Base-by-base conservation (phyloP, 1,140 invertebrate genomes). In the Hylaeus volcanicus region DNA sequence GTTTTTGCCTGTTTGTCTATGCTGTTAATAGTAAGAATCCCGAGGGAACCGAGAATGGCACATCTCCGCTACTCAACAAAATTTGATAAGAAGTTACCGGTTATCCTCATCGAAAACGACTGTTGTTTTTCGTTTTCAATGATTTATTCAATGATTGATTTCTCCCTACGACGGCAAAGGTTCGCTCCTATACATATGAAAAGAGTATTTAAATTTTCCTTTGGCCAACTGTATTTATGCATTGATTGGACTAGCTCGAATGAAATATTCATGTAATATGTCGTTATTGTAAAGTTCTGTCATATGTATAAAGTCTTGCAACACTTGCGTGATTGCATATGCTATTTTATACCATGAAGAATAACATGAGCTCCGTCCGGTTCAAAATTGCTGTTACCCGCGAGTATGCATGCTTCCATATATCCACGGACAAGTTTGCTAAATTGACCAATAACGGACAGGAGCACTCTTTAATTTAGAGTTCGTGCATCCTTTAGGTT, bases 201-300 rank as follows among this genome's bases (percentile, higher is more conserved):
- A 26, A n/a, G 8, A 48, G 37, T 11, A 48, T 26, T 70, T n/a
- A 8, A 70, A 77, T 41, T 70, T 60, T 41, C 37, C 66, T 66
- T 63, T 48, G 51, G 12, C 61, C 12, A 53, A 65, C 58, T 65
- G 4, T 43, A 66, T 77, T 43, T 37, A n/a, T 55, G 14, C 8
- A 60, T 70, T n/a, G 55, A 70, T 26, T 41, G 26, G 39, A 53
- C 53, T 26, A 56, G 43, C 37, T 45, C 26, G 1, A 11, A 77
- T 77, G 75, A 77, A 77, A 70, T 77, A 77, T 77, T 77, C 75
- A 77, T 77, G 66, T 77, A 77, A 70, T 70, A 77, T 70, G 66
- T 70, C 75, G 55, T 77, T 70, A 77, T 43, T n/a, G 39, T 3
- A 60, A 51, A 55, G 51, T 68, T 45, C 58, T 14, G 39, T 11